phyloP scores from a whole-genome alignment of 2,113 vertebrate genomes.

The Excalfactoria chinensis region DNA sequence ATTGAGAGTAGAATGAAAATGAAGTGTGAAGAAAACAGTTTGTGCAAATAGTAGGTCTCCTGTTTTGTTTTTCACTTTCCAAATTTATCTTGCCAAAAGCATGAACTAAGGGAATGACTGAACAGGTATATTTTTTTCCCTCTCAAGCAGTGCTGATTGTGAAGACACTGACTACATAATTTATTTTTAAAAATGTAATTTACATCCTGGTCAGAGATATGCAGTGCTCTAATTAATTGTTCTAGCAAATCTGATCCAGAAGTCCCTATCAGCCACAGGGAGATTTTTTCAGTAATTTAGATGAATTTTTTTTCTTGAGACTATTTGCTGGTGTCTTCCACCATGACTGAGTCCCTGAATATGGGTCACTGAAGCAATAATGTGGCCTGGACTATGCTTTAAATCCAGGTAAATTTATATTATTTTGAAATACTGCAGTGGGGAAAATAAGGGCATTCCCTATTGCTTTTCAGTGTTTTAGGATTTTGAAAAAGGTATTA shows the following conservation, averaged over 20 bases:
- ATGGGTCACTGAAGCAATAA: neutral
- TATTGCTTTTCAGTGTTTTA: neutral
- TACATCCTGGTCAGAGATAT: neutral
- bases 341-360: neutral
- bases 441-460: rapidly evolving
- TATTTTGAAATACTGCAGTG: neutral
- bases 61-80: neutral
- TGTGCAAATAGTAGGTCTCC: neutral
- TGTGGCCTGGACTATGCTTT: neutral
- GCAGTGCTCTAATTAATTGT: neutral
- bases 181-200: neutral
- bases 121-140: neutral
- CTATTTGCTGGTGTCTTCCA: neutral
- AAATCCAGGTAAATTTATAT: neutral
- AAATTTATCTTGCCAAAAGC: neutral
- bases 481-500: neutral
- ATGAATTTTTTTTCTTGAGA: neutral
- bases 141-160: neutral
- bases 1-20: neutral
- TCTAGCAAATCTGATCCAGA: neutral
- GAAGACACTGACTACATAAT: neutral
- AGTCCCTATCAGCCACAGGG: neutral
- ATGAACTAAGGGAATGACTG: neutral
- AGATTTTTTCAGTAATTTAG: neutral
- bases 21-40: neutral